These are phyloP conservation scores for Darevskia mixta DNA, from an alignment of 2,797 vertebrate genomes.

Conservation along the genomic window DNA sequence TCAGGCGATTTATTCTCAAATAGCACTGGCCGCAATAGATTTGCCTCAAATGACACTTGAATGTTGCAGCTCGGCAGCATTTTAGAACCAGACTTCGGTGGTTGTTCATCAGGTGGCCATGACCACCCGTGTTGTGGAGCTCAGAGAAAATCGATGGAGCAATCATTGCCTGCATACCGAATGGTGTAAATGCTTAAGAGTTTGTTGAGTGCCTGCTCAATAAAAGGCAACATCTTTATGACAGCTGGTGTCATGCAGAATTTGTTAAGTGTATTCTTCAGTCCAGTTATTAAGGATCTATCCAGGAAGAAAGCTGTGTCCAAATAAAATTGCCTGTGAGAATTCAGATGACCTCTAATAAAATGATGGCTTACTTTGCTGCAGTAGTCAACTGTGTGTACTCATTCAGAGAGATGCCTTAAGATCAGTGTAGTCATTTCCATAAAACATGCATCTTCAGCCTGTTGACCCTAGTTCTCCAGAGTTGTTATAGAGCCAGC, in stretches of 20 bases:
- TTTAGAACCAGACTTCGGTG: background rate
- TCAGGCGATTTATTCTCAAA: background rate
- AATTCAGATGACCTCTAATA: conserved; percentile 3
- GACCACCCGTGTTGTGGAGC: background rate
- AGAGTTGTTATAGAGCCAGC: background rate
- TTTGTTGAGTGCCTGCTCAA: background rate
- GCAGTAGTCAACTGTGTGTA: conserved; percentile 1
- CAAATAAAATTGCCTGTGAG: conserved; percentile 4
- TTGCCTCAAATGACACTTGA: background rate
- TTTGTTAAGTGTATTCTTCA: background rate
- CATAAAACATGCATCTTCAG: conserved; percentile 18
- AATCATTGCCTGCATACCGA: background rate
- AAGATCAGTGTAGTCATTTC: background rate
- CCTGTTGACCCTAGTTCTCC: background rate
- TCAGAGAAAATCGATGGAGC: background rate
- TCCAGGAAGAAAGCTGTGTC: background rate
- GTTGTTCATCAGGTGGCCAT: background rate
- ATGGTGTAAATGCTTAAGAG: conserved; percentile 2
- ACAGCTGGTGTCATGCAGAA: conserved; percentile 3
- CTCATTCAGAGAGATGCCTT: background rate
- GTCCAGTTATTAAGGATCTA: background rate
- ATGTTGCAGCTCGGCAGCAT: background rate
- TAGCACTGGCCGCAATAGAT: background rate
- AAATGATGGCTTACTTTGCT: conserved; percentile 16
- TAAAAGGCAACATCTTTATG: background rate